phyloP scores from a whole-genome alignment of 2,113 vertebrate genomes.

The Nesospiza acunhae region DNA sequence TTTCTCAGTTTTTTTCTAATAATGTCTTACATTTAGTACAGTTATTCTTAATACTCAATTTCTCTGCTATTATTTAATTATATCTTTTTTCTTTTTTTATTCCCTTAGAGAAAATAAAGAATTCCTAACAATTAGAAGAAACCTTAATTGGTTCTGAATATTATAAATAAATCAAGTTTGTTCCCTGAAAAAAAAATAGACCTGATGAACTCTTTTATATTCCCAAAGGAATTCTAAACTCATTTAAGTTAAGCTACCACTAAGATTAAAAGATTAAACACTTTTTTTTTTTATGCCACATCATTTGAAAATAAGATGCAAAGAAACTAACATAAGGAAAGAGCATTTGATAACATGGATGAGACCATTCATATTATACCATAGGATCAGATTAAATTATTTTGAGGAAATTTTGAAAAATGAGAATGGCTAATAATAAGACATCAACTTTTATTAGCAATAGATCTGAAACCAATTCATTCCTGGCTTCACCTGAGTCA shows the following conservation, averaged over 20 bases:
- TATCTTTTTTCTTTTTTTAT: not conserved
- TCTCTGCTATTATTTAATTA: constrained; percentile 7
- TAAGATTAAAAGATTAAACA: not conserved
- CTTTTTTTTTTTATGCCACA: not conserved
- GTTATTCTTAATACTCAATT: not conserved
- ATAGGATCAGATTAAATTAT: not conserved
- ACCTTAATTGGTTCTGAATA: constrained; percentile 34
- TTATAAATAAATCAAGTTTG: constrained; percentile 23
- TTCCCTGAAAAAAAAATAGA: not conserved
- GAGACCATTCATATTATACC: not conserved
- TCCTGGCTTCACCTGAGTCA: not conserved
- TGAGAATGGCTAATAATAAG: not conserved
- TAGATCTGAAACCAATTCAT: not conserved
- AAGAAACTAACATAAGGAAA: not conserved
- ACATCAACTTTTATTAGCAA: not conserved
- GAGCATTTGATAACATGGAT: not conserved
- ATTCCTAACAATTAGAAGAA: constrained; percentile 24
- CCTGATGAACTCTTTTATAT: not conserved
- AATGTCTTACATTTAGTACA: not conserved
- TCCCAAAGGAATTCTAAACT: not conserved
- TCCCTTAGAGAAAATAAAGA: constrained; percentile 4
- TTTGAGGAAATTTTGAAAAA: not conserved
- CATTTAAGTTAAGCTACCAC: not conserved
- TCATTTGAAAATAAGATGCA: not conserved
- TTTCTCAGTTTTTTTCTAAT: not conserved